phyloP scores from a whole-genome alignment of 2,888 invertebrate species.

The Apoda limacodes region DNA sequence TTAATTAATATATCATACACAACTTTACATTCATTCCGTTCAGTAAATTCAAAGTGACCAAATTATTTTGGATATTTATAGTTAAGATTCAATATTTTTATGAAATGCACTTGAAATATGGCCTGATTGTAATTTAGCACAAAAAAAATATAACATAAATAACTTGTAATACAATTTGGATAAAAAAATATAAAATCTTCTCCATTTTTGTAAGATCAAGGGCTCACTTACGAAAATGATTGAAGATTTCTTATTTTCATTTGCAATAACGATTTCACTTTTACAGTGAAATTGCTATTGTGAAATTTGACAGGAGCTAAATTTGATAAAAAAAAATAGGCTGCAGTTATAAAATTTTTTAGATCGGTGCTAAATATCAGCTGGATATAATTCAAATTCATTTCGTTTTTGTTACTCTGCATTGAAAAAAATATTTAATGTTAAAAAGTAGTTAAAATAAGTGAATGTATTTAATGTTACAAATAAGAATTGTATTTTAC shows the following conservation, averaged over 20 bases:
- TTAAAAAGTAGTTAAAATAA: constrained; percentile 35
- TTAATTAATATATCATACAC: too few species aligned
- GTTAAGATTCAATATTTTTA: too few species aligned
- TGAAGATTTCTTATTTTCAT: constrained; percentile 41
- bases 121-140: too few species aligned
- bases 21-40: too few species aligned
- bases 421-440: constrained; percentile 25
- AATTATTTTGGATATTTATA: too few species aligned
- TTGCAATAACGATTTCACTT: constrained; percentile 21
- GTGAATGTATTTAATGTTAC: constrained; percentile 33
- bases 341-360: background rate
- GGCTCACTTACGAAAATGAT: constrained; percentile 46
- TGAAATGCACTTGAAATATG: too few species aligned
- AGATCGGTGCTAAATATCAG: constrained; percentile 14
- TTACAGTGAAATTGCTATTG: background rate
- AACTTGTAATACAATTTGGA: constrained; percentile 10
- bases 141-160: constrained; percentile 10
- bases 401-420: constrained; percentile 47
- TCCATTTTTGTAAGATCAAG: constrained; percentile 32
- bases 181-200: constrained; percentile 37
- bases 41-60: too few species aligned
- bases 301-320: too few species aligned
- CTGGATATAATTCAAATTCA: constrained; percentile 19
- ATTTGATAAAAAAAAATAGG: too few species aligned
- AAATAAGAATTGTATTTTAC: constrained; percentile 37